Conservation (phyloP, 2,888 invertebrate species). For the Oscheius sp. region DNA sequence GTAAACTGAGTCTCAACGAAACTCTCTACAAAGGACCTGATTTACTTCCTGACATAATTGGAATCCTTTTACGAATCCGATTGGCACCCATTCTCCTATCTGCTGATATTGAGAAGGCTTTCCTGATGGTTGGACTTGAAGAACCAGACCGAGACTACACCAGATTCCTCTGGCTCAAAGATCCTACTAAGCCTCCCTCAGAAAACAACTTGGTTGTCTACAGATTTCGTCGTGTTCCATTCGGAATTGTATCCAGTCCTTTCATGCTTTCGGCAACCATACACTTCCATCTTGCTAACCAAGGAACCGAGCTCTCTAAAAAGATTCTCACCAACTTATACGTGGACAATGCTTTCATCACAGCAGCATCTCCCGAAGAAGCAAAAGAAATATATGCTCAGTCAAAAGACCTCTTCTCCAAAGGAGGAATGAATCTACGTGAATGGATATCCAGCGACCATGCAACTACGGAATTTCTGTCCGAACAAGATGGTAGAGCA, state of each 20-base stretch:
- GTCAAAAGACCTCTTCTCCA: too few relatives aligned
- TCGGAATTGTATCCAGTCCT: slow-evolving; percentile 42
- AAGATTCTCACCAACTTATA: slow-evolving; percentile 2
- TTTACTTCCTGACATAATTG: slow-evolving; percentile 35
- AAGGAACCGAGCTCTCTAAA: neutral
- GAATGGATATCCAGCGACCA: too few relatives aligned
- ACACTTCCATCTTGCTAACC: slow-evolving; percentile 11
- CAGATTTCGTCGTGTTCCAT: slow-evolving; percentile 46
- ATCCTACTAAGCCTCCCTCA: slow-evolving; percentile 18
- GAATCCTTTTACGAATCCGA: slow-evolving; percentile 44
- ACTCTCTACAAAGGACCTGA: slow-evolving; percentile 37
- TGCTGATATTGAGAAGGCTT: slow-evolving; percentile 55
- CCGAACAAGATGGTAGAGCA: too few relatives aligned
- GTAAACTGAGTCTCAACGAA: slow-evolving; percentile 39
- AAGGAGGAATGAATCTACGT: too few relatives aligned
- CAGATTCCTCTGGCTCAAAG: slow-evolving; percentile 47
- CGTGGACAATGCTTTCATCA: slow-evolving; percentile 29
- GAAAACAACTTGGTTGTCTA: slow-evolving; percentile 35
- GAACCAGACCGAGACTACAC: slow-evolving; percentile 37
- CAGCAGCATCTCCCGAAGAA: neutral
- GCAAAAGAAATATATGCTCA: neutral
- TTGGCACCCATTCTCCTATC: slow-evolving; percentile 14
- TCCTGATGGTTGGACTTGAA: slow-evolving; percentile 43
- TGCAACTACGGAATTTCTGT: too few relatives aligned
- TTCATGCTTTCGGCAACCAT: slow-evolving; percentile 42